Conservation (phyloP, 1,140 invertebrate genomes). For the Harlomillsia oculata region DNA sequence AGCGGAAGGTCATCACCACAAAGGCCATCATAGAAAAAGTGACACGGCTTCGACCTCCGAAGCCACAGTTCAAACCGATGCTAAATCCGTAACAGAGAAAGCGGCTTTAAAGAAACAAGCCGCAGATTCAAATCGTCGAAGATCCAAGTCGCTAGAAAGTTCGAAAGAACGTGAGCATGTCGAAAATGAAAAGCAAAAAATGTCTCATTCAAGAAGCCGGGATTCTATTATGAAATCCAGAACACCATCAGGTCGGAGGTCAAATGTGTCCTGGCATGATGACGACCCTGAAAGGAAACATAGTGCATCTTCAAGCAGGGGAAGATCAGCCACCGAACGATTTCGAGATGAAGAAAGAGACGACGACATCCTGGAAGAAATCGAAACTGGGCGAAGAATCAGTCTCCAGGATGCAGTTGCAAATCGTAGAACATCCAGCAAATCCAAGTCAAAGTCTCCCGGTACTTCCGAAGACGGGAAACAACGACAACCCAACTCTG, state of each 20-base stretch:
- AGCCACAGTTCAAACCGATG: too few relatives aligned
- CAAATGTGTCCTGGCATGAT: constrained; percentile 20
- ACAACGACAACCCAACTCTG: too few relatives aligned
- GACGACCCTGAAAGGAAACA: constrained; percentile 10
- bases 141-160: too few relatives aligned
- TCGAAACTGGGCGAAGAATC: constrained; percentile 10
- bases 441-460: too few relatives aligned
- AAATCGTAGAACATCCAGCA: background rate
- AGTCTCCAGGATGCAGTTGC: constrained; percentile 18
- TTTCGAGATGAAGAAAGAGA: background rate
- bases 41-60: too few relatives aligned
- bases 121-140: too few relatives aligned
- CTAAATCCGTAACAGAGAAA: too few relatives aligned
- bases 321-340: background rate
- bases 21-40: too few relatives aligned
- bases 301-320: background rate
- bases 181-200: background rate
- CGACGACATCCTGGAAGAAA: constrained; percentile 3
- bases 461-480: too few relatives aligned
- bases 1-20: background rate
- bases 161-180: background rate
- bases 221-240: background rate
- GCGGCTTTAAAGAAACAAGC: too few relatives aligned
- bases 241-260: constrained; percentile 8
- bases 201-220: background rate